These are phyloP conservation scores for Tetragnatha versicolor DNA, from an alignment of 1,140 invertebrate genomes.

Conservation along the genomic window DNA sequence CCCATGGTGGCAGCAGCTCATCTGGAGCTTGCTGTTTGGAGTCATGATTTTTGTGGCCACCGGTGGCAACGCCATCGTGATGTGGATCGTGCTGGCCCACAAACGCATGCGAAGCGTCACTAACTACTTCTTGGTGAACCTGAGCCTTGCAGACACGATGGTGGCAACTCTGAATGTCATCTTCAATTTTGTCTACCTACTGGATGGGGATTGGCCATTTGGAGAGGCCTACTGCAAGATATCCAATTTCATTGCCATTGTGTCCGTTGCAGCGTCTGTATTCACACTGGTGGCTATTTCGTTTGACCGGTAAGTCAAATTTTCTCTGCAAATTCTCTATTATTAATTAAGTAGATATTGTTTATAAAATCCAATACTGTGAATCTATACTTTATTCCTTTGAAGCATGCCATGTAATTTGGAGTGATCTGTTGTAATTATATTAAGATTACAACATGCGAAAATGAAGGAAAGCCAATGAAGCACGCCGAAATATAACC, in stretches of 20 bases:
- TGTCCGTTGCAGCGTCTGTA: slow-evolving; percentile 78
- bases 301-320: slow-evolving; percentile 58
- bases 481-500: too few relatives aligned
- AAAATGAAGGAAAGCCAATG: too few relatives aligned
- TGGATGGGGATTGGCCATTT: slow-evolving; percentile 92
- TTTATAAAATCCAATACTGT: too few relatives aligned
- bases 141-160: slow-evolving; percentile 91
- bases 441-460: too few relatives aligned
- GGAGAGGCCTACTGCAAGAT: slow-evolving; percentile 93
- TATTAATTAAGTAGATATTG: too few relatives aligned
- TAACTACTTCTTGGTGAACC: slow-evolving; percentile 94
- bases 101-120: slow-evolving; percentile 90
- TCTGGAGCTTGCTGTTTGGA: slow-evolving; percentile 74
- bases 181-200: slow-evolving; percentile 93
- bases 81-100: slow-evolving; percentile 88
- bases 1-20: slow-evolving; percentile 75
- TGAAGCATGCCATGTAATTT: too few relatives aligned
- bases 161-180: slow-evolving; percentile 91
- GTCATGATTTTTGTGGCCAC: slow-evolving; percentile 91
- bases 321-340: background rate
- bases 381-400: too few relatives aligned
- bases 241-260: slow-evolving; percentile 87
- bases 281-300: slow-evolving; percentile 60
- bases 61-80: slow-evolving; percentile 90
- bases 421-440: too few relatives aligned